Conservation (phyloP, 2,888 invertebrate species). For the Drosophila basisetae region DNA sequence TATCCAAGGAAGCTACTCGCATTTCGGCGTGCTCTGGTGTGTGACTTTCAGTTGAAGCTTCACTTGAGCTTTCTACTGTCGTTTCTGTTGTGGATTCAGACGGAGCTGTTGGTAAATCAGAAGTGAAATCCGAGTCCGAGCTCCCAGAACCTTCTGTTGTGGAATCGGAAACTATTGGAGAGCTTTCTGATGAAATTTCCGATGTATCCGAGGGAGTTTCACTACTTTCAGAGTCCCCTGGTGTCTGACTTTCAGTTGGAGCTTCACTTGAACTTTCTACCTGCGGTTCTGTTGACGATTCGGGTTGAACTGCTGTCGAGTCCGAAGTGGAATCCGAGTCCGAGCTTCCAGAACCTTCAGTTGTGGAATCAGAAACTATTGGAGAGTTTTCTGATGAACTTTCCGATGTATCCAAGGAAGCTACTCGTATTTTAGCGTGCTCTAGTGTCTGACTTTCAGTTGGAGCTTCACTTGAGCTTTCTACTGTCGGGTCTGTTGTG, state of each 20-base stretch:
- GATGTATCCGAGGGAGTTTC: background rate
- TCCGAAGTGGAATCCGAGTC: background rate
- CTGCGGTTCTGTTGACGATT: background rate
- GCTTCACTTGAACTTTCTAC: too few relatives aligned
- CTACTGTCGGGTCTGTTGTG: background rate
- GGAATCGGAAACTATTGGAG: background rate
- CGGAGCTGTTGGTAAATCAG: background rate
- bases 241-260: background rate
- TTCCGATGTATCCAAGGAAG: background rate
- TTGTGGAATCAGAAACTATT: background rate
- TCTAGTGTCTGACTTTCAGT: background rate
- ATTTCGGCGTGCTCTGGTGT: background rate
- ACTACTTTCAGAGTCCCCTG: too few relatives aligned
- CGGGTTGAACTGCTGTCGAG: background rate
- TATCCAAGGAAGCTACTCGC: background rate
- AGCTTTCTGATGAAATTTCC: background rate
- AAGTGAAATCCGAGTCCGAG: background rate
- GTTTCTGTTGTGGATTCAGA: background rate
- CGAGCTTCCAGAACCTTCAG: background rate
- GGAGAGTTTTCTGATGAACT: background rate
- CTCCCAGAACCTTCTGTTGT: constrained; percentile 1
- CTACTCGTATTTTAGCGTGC: background rate
- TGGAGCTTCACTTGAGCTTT: background rate
- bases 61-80: too few relatives aligned
- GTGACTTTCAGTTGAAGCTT: background rate